Percentiles rank a stretch among this genome's conserved stretches.
These are phyloP conservation scores for Synergus gifuensis DNA, from an alignment of 2,888 invertebrate species.

Conservation along the genomic window DNA sequence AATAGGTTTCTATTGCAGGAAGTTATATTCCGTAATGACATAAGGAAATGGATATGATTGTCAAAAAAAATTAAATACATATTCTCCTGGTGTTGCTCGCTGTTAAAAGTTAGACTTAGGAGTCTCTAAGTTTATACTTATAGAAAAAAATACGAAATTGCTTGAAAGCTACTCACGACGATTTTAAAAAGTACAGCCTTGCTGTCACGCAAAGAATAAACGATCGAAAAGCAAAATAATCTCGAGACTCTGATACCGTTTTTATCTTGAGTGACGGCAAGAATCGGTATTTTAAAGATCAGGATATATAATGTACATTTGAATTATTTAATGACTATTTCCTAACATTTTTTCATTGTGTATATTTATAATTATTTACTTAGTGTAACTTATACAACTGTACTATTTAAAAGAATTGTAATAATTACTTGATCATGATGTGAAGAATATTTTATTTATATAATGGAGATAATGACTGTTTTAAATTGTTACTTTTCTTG, in stretches of 20 bases:
- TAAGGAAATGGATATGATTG: conserved; percentile 23
- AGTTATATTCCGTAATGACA: neutral
- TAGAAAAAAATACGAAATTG: conserved; percentile 45
- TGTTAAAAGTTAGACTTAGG: conserved; percentile 27
- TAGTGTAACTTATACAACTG: conserved; percentile 71
- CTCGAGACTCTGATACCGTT: conserved; percentile 48
- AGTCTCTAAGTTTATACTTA: conserved; percentile 16
- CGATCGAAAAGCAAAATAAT: conserved; percentile 52
- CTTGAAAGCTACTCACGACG: conserved; percentile 51
- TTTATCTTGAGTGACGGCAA: conserved; percentile 56
- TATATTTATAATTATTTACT: conserved; percentile 75
- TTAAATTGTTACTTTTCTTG: conserved; percentile 58
- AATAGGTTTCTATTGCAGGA: conserved; percentile 31
- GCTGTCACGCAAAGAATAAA: conserved; percentile 59
- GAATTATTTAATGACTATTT: conserved; percentile 73
- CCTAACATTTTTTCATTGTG: conserved; percentile 76
- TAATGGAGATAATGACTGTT: conserved; percentile 61
- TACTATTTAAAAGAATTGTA: conserved; percentile 68
- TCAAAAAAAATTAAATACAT: conserved; percentile 14
- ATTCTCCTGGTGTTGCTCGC: conserved; percentile 34
- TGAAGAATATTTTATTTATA: conserved; percentile 69
- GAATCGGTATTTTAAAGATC: conserved; percentile 57
- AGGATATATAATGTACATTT: conserved; percentile 73
- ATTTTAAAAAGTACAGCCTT: conserved; percentile 53
- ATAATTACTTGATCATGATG: conserved; percentile 65